Evolutionary conservation across 2,888 invertebrate genomes (phyloP).

Genomic region (Athalia cordata): DNA sequence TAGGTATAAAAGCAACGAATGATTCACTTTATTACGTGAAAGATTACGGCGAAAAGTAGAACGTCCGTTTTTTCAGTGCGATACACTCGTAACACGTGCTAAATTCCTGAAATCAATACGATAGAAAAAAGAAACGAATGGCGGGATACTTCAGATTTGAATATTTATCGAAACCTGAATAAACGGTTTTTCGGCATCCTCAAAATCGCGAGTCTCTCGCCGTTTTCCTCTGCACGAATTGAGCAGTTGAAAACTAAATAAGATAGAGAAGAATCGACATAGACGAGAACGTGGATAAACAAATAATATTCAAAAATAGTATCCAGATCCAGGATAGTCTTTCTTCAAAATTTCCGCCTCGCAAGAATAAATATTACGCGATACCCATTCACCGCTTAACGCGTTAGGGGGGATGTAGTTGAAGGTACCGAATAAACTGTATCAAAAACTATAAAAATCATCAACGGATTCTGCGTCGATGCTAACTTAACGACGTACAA

Average conservation of each 20-base stretch:
- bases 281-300: too few species aligned
- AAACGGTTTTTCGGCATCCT: too few species aligned
- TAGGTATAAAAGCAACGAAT: neutral
- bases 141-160: neutral
- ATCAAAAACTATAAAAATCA: too few species aligned
- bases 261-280: too few species aligned
- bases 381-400: neutral
- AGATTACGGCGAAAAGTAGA: neutral
- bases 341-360: neutral
- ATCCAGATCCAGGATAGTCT: neutral
- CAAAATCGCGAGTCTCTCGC: too few species aligned
- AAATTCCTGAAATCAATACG: neutral
- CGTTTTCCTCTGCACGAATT: too few species aligned
- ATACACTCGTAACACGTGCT: neutral
- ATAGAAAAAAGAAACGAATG: conserved; percentile 1
- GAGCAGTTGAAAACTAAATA: too few species aligned
- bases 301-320: too few species aligned
- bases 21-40: conserved; percentile 10
- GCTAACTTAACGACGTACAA: neutral
- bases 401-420: neutral
- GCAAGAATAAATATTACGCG: conserved; percentile 10
- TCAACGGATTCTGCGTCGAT: neutral
- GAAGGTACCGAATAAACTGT: too few species aligned
- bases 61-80: neutral
- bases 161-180: too few species aligned